Base-by-base conservation (phyloP, 1,140 invertebrate genomes). In the Sycophaga agraensis region DNA sequence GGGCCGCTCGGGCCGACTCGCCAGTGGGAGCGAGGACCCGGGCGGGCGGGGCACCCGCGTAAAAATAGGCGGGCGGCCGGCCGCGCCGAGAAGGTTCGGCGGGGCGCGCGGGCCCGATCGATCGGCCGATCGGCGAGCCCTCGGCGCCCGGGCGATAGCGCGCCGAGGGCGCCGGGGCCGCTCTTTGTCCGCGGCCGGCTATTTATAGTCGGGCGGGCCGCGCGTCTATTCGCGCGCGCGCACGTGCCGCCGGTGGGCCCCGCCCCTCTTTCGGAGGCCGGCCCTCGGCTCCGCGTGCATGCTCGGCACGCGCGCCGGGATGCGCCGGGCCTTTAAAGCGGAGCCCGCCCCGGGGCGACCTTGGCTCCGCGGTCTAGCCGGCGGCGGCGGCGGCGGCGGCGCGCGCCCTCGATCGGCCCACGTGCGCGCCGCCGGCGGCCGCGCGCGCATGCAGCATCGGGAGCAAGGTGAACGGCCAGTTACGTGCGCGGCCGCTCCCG, bases 391-490 rank as follows among this genome's bases (percentile, higher is more conserved):
- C 26, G 16, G 8, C 24, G 16, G 21, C 16, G 28, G 21, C 40
- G 35, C 21, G 19, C 21, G 43, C 24, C 22, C 19, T 35, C 31
- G 17, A 26, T 22, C 42, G 21, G 16, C 42, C 28, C 34, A 49
- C 48, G 26, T 34, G 48, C 12, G 48, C 46, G 39, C 12, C 49
- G 22, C 50, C 17, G 17, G 50, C 12, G 59, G 40, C 40, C 46
- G 37, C 31, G 21, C 11, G 34, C 19, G 11, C 8, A 4, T n/a
- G 46, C 19, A 31, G 34, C 40, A 71, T 69, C 58, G 54, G 19
- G 57, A 50, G 64, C 53, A 70, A 71, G 67, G 69, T 70, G 67
- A 70, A 69, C 62, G 66, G 50, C 66, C 69, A 56, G 9, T 63
- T 22, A 21, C 22, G 31, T 39, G 28, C 12, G 45, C 17, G n/a